Conservation (phyloP, 2,888 invertebrate genomes). For the Euplagia quadripunctaria region DNA sequence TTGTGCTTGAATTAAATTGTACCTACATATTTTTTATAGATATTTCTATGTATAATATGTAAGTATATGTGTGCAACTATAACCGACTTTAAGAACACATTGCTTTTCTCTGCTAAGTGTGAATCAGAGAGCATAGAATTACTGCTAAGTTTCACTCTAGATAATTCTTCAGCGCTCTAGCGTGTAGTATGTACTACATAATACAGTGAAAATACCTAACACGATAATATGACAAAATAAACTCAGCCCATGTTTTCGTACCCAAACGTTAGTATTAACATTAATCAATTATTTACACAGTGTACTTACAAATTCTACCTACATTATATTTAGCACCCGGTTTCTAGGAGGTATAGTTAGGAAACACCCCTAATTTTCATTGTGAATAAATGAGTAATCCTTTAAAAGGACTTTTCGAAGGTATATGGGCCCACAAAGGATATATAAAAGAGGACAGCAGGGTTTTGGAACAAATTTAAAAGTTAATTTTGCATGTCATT, state of each 20-base stretch:
- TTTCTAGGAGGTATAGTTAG: constrained; percentile 11
- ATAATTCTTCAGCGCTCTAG: too few relatives aligned
- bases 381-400: constrained; percentile 6
- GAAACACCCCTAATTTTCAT: constrained; percentile 13
- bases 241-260: constrained; percentile 13
- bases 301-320: constrained; percentile 26
- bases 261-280: constrained; percentile 12
- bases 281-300: constrained; percentile 30
- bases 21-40: too few relatives aligned
- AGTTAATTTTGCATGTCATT: too few relatives aligned
- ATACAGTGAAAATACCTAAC: too few relatives aligned
- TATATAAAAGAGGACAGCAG: neutral
- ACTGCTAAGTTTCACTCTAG: neutral
- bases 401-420: neutral
- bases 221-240: constrained; percentile 6
- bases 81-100: too few relatives aligned
- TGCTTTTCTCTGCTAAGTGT: too few relatives aligned
- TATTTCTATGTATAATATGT: too few relatives aligned
- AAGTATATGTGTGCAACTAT: too few relatives aligned
- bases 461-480: neutral
- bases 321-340: constrained; percentile 21
- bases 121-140: too few relatives aligned
- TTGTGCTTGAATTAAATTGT: too few relatives aligned
- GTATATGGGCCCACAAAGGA: neutral
- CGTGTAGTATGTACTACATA: too few relatives aligned